phyloP scores from a whole-genome alignment of 2,797 vertebrate species.

The Adrianichthys oophorus region DNA sequence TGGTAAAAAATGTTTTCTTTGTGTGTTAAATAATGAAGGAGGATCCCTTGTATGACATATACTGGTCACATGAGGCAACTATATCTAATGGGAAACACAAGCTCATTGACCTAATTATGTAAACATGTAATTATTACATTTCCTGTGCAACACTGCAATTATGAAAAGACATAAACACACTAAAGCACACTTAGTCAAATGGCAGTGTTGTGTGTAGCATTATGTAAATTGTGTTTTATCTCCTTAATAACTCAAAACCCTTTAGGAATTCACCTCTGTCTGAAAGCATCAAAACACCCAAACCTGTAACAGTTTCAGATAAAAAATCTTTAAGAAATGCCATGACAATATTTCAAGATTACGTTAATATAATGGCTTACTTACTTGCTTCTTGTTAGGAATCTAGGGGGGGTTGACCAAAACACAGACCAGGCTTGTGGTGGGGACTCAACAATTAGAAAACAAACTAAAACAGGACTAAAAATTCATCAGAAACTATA shows the following conservation, averaged over 20 bases:
- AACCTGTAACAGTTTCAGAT: no score
- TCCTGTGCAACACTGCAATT: slow-evolving; percentile 40
- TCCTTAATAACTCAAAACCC: slow-evolving; percentile 5
- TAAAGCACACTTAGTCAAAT: slow-evolving; percentile 14
- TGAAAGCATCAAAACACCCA: no score
- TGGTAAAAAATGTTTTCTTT: slow-evolving; percentile 33
- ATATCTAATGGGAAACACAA: slow-evolving; percentile 55
- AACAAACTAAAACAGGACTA: no score
- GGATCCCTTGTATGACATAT: slow-evolving; percentile 64
- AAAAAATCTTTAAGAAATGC: no score
- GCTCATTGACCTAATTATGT: slow-evolving; percentile 63
- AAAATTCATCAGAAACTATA: no score
- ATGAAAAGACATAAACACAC: slow-evolving; percentile 27
- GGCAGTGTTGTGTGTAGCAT: slow-evolving; percentile 24
- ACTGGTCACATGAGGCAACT: slow-evolving; percentile 65
- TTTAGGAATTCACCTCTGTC: no score
- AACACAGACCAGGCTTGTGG: no score
- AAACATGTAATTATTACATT: slow-evolving; percentile 59
- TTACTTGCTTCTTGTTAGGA: no score
- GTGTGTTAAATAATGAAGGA: slow-evolving; percentile 59
- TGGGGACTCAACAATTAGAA: no score
- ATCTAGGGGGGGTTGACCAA: no score
- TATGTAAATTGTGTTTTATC: slow-evolving; percentile 32
- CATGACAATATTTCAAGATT: no score
- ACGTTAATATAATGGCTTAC: no score